A percentile compares a stretch with the other conserved stretches of the same genome.
phyloP scores from a whole-genome alignment of 2,888 invertebrate species.

The Hipparchia sbordonii region DNA sequence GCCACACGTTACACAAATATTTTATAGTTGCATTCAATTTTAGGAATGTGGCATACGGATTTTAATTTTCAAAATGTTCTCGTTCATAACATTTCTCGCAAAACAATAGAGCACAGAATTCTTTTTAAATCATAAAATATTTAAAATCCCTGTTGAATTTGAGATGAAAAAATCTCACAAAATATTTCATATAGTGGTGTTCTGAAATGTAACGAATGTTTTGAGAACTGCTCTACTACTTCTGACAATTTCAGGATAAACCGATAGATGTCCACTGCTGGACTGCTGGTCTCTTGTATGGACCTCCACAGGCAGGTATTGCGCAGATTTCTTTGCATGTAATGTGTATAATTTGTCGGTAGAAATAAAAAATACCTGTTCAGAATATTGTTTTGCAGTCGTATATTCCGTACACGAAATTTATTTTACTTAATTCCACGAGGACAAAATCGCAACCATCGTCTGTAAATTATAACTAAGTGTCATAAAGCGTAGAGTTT shows the following conservation, averaged over 20 bases:
- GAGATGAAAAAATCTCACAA: background rate
- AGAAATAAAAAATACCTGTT: background rate
- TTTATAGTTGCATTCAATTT: background rate
- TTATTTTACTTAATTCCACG: background rate
- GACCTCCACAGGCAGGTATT: too few species aligned
- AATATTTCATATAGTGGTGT: background rate
- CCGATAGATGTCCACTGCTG: too few species aligned
- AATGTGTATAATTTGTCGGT: too few species aligned
- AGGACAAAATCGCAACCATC: constrained; percentile 2
- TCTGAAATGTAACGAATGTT: background rate
- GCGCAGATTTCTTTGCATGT: too few species aligned
- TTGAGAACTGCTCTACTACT: background rate
- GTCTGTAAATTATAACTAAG: constrained; percentile 27
- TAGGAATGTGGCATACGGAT: constrained; percentile 3
- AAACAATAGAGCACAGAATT: constrained; percentile 22
- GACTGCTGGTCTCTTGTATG: too few species aligned
- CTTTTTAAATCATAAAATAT: constrained; percentile 13
- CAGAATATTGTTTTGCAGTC: background rate
- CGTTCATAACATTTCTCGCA: constrained; percentile 20
- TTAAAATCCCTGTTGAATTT: constrained; percentile 1
- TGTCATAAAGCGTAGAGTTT: constrained; percentile 26
- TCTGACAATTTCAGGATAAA: background rate
- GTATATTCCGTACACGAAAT: background rate
- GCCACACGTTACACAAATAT: constrained; percentile 2
- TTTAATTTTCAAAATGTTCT: constrained; percentile 20